Evolutionary conservation across 2,797 vertebrate genomes (phyloP).

Genomic region (Lacerta bilineata): DNA sequence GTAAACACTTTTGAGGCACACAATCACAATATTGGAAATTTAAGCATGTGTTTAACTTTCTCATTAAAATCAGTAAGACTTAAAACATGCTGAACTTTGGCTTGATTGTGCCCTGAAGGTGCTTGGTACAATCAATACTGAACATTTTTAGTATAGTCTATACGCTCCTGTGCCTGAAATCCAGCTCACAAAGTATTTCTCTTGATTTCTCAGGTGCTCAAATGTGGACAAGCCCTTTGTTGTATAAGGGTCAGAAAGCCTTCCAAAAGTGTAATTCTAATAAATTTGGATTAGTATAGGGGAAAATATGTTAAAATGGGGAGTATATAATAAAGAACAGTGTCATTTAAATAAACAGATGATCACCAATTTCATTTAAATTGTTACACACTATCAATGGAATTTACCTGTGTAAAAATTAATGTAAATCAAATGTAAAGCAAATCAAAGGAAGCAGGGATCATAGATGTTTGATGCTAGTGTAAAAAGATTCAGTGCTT

Average conservation of each 20-base stretch:
- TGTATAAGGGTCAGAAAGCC: too few relatives aligned
- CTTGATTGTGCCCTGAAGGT: not conserved
- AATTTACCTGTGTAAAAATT: not conserved
- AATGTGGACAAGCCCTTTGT: too few relatives aligned
- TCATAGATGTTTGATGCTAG: not conserved
- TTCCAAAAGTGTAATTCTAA: too few relatives aligned
- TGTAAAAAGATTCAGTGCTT: not conserved
- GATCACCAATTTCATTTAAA: not conserved
- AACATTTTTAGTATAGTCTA: not conserved
- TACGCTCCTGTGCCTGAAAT: not conserved
- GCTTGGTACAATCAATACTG: fast-evolving
- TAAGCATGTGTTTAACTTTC: not conserved
- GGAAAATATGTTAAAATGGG: not conserved
- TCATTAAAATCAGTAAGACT: not conserved
- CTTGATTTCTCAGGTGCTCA: not conserved
- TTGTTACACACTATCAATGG: not conserved
- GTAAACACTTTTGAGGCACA: not conserved
- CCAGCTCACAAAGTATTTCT: not conserved
- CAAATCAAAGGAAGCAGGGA: not conserved
- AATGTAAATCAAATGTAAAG: not conserved
- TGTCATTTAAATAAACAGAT: not conserved
- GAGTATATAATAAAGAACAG: not conserved
- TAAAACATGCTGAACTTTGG: not conserved
- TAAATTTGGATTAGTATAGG: too few relatives aligned
- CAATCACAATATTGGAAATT: not conserved